Conservation (phyloP, 2,888 invertebrate genomes). For the Ennomos quercinarius region DNA sequence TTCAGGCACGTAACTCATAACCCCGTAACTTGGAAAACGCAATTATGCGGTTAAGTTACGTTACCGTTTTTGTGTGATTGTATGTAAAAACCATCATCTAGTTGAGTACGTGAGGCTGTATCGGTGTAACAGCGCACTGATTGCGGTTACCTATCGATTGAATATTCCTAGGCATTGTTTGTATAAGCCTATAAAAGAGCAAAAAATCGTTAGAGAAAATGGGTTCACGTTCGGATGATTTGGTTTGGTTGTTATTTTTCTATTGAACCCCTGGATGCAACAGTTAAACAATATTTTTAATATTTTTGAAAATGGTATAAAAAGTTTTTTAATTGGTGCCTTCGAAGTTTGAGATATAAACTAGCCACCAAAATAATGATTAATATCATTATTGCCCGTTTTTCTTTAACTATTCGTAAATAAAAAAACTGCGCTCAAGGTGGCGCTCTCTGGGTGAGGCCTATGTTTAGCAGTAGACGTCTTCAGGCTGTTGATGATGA, state of each 20-base stretch:
- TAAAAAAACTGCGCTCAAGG: too few species aligned
- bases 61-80: conserved; percentile 70
- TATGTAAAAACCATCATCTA: conserved; percentile 67
- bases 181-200: conserved; percentile 37
- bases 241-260: not conserved
- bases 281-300: too few species aligned
- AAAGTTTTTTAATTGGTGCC: too few species aligned
- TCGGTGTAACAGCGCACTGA: conserved; percentile 55
- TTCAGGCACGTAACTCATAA: conserved; percentile 39
- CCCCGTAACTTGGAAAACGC: conserved; percentile 44
- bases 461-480: too few species aligned
- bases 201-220: conserved; percentile 32
- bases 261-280: too few species aligned
- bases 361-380: too few species aligned
- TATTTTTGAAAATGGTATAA: too few species aligned
- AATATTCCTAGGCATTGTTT: conserved; percentile 51
- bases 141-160: conserved; percentile 56
- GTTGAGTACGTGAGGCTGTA: conserved; percentile 67
- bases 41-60: conserved; percentile 71
- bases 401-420: too few species aligned
- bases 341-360: too few species aligned
- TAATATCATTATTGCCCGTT: too few species aligned
- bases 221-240: conserved; percentile 10
- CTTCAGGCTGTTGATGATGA: too few species aligned
- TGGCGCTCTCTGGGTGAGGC: too few species aligned